phyloP scores from a whole-genome alignment of 2,113 vertebrate genomes.

The Mesembrinibis cayennensis region DNA sequence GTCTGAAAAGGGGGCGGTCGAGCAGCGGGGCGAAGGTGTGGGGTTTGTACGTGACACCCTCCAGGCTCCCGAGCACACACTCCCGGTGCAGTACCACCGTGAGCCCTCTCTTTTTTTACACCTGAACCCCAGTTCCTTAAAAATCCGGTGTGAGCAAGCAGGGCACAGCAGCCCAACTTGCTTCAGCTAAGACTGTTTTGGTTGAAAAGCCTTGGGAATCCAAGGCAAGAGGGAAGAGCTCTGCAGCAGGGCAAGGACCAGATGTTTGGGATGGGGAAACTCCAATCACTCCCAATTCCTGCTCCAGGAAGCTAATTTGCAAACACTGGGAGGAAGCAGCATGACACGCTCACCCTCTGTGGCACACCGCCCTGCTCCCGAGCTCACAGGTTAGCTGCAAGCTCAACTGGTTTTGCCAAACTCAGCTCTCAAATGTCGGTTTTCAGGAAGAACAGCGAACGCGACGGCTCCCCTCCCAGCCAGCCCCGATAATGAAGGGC shows the following conservation, averaged over 20 bases:
- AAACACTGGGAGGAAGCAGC: background rate
- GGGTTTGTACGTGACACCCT: background rate
- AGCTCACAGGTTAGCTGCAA: background rate
- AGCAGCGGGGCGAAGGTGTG: background rate
- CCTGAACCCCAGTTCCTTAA: background rate
- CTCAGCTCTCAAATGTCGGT: background rate
- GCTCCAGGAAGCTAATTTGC: slow-evolving; percentile 1
- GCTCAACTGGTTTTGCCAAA: background rate
- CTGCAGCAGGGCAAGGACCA: background rate
- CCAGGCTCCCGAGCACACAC: background rate
- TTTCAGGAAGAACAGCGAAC: background rate
- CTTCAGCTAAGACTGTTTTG: background rate
- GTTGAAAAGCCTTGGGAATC: background rate
- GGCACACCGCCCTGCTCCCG: background rate
- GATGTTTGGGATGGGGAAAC: background rate
- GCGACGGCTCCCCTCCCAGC: background rate
- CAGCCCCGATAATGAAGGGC: background rate
- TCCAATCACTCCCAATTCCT: background rate
- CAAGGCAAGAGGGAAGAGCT: background rate
- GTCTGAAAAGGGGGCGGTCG: accelerated
- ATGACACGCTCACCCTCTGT: accelerated
- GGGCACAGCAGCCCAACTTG: background rate
- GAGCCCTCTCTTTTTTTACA: background rate
- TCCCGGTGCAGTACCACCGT: background rate
- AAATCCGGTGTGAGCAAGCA: background rate